Base-by-base conservation (phyloP, 2,797 vertebrate genomes). In the Periparus ater region DNA sequence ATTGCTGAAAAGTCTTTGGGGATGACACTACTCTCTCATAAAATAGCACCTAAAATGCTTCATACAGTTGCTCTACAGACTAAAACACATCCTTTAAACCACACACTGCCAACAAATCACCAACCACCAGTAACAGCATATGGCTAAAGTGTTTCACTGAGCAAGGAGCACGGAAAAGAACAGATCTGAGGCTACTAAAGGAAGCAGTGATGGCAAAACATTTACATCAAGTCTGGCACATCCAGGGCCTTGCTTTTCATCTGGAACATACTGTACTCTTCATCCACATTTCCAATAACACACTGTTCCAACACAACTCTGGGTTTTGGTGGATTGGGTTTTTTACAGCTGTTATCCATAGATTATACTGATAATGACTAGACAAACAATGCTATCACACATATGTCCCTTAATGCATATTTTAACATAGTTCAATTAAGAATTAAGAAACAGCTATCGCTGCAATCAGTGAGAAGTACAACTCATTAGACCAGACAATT, bases 401-500 rank as follows among this genome's bases (percentile, higher is more conserved):
- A 23, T 57, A 63, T 51, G 48, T 76, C 47, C 51, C 72, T 89
- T 94, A 78, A 89, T 87, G 57, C 22, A 38, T 61, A 86, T 81
- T 90, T 93, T 80, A 78, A 48, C 32, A 83, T 21, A 34, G 34
- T 38, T 91, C 86, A 89, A 94, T 84, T 94, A 88, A 75, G 50
- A 85, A 83, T 85, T 87, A 93, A 75, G 45, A 51, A 92, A 86
- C 17, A 81, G 29, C 23, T 88, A 92, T 77, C 90, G 91, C 54
- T 70, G 61, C 73, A 93, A 91, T 95, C 81, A 92, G n/a, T 75
- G 44, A 85, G 85, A 85, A 95, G 34, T 40, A 25, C 18, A 92
- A 65, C 45, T 91, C 77, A 92, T 95, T 95, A 96, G 55, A 76
- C 19, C 72, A 95, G 62, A 50, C 75, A 73, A 82, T 55, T 60